Conservation (phyloP, 2,888 invertebrate species). For the Diarsia mendica region DNA sequence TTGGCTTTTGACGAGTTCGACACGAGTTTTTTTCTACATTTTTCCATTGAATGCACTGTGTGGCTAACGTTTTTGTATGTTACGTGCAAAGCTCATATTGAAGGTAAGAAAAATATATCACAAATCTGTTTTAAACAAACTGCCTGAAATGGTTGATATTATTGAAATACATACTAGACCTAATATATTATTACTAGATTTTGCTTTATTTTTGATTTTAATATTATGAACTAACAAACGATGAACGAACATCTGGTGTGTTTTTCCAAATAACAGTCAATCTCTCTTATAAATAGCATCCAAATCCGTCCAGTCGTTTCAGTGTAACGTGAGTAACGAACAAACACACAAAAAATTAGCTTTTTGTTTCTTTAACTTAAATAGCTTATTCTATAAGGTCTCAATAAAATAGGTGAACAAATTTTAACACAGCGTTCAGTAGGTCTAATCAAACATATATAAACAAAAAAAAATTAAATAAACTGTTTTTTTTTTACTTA, state of each 20-base stretch:
- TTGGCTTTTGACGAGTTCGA: constrained; percentile 40
- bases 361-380: too few relatives aligned
- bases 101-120: not conserved
- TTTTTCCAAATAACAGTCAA: not conserved
- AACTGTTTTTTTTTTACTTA: too few relatives aligned
- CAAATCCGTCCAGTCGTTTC: not conserved
- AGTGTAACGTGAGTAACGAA: not conserved
- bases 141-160: not conserved
- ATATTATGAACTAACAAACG: too few relatives aligned
- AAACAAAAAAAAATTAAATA: too few relatives aligned
- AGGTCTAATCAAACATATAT: too few relatives aligned
- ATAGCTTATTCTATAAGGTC: too few relatives aligned
- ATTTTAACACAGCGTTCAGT: too few relatives aligned
- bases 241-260: not conserved
- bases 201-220: not conserved
- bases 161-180: not conserved
- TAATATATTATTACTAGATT: not conserved
- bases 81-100: not conserved
- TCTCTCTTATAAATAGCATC: not conserved
- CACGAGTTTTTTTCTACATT: constrained; percentile 34
- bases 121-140: not conserved
- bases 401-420: too few relatives aligned
- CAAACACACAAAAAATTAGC: not conserved
- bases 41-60: constrained; percentile 28
- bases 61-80: constrained; percentile 12